Base-by-base conservation (phyloP, 2,113 vertebrate genomes). In the Chloropsis cyanopogon region DNA sequence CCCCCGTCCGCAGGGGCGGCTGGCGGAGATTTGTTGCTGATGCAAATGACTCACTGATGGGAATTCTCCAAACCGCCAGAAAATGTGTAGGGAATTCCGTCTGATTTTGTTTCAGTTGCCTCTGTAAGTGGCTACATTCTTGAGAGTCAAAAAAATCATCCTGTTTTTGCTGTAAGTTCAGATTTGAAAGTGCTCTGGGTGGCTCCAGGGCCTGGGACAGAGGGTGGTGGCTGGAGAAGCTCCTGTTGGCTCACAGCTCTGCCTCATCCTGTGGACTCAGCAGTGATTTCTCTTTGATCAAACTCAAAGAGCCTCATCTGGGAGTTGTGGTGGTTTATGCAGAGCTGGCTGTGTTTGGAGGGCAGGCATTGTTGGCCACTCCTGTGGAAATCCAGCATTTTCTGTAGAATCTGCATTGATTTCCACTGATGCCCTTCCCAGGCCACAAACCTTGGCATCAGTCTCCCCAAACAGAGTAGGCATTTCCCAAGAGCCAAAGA, bases 1-100 rank as follows among this genome's bases (percentile, higher is more conserved):
- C 78, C 13, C 52, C 77, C 0, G 12, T 46, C 69, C 35, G 1
- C 78, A 84, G 88, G 60, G 77, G 65, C 2, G 3, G 72, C 73
- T 63, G 86, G 6, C 0, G 0, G 77, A 65, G 70, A 31, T 90
- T 41, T 93, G 90, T 46, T 80, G 93, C 54, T 88, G 26, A 94
- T 96, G 95, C 93, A 92, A 85, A 96, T 95, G 25, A 33, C 12
- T 69, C 90, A 65, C 88, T 69, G 88, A 52, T 93, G 96, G 95
- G 84, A 96, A 93, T 94, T 95, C 93, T 90, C 59, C 88, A 76
- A 85, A 72, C 90, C 0, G 41, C 31, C 93, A 53, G 70, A 23
- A 89, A 90, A 76, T 1, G 20, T 16, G 35, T 17, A 3, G 33
- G 87, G 57, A 46, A 61, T 82, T 68, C 72, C 65, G 49, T 37